Evolutionary conservation across 64 coral and sea anemone genomes (phyloP).

Genomic region (Dendronephthya gigantea): DNA sequence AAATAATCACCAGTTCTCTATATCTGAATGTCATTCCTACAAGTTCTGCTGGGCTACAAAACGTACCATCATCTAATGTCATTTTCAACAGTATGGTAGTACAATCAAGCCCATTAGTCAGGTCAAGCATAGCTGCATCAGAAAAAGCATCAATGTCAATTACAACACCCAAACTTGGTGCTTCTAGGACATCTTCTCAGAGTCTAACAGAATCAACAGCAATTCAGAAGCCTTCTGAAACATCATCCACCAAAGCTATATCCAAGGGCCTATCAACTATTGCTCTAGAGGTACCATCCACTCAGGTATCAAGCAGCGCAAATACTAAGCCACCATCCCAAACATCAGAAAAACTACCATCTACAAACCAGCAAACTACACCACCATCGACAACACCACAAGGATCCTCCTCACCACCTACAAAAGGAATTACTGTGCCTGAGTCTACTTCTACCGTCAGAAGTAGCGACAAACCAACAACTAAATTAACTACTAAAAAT

Average conservation of each 20-base stretch:
- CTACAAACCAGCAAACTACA: constrained; percentile 43
- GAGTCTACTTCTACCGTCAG: no score
- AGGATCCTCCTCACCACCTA: background rate
- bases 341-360: constrained; percentile 1
- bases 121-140: background rate
- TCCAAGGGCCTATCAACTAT: background rate
- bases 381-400: constrained; percentile 18
- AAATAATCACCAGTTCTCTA: no score
- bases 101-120: background rate
- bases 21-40: background rate
- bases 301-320: background rate
- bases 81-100: background rate
- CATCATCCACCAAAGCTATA: background rate
- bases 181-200: background rate
- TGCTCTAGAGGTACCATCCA: background rate
- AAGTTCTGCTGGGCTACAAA: background rate
- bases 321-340: background rate
- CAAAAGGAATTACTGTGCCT: background rate
- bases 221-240: background rate
- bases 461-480: background rate
- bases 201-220: background rate
- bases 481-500: no score
- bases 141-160: background rate
- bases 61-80: background rate
- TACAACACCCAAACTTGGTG: no score